Percentiles rank a stretch among this genome's conserved stretches.
phyloP scores from a whole-genome alignment of 1,140 invertebrate species.

The Kradibia gibbosae region DNA sequence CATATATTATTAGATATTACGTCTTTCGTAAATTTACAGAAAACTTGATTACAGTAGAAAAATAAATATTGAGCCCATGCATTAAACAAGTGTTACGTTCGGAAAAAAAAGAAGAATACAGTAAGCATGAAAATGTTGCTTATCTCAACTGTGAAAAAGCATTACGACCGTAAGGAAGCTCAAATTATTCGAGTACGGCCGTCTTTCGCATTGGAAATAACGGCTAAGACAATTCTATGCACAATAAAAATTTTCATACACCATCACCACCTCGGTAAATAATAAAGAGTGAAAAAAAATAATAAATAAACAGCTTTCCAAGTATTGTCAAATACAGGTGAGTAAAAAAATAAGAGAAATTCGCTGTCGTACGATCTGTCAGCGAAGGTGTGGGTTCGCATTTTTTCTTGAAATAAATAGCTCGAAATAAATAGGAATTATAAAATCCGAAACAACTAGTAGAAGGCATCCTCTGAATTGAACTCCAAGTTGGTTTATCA shows the following conservation, averaged over 20 bases:
- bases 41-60: slow-evolving; percentile 30
- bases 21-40: slow-evolving; percentile 24
- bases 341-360: slow-evolving; percentile 13
- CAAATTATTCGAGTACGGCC: slow-evolving; percentile 37
- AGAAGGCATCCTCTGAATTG: slow-evolving; percentile 29
- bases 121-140: slow-evolving; percentile 55
- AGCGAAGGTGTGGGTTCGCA: background rate
- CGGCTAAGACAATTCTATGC: slow-evolving; percentile 39
- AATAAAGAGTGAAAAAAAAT: too few species aligned
- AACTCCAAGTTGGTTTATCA: background rate
- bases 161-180: slow-evolving; percentile 50
- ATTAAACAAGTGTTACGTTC: slow-evolving; percentile 48
- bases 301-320: slow-evolving; percentile 26
- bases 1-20: slow-evolving; percentile 17
- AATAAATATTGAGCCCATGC: slow-evolving; percentile 48
- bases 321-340: slow-evolving; percentile 13
- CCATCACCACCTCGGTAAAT: slow-evolving; percentile 38
- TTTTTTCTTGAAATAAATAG: slow-evolving; percentile 5
- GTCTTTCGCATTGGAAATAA: slow-evolving; percentile 45
- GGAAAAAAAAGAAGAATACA: slow-evolving; percentile 53
- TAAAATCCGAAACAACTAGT: slow-evolving; percentile 1
- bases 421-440: background rate
- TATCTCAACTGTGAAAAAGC: slow-evolving; percentile 53
- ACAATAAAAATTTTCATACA: slow-evolving; percentile 34
- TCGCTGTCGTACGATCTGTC: slow-evolving; percentile 23